These are phyloP conservation scores for Drosophila pachea DNA, from an alignment of 1,140 invertebrate genomes.

Conservation along the genomic window DNA sequence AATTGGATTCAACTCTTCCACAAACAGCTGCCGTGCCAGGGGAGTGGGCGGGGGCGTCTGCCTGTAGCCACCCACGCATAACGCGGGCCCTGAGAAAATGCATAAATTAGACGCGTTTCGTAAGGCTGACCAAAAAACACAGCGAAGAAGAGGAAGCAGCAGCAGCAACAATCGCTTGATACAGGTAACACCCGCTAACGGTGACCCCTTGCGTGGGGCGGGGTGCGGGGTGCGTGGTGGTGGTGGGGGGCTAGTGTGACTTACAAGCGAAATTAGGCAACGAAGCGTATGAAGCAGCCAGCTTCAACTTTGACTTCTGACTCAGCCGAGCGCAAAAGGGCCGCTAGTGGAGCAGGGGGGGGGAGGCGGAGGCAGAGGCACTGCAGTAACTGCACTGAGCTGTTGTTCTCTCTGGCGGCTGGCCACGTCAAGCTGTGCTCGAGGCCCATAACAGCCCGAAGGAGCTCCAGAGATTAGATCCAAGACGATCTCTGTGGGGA, in stretches of 20 bases:
- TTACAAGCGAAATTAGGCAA: conserved; percentile 58
- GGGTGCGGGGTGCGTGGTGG: too few species aligned
- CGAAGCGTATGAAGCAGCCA: conserved; percentile 51
- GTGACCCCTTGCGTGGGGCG: too few species aligned
- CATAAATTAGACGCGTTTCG: conserved; percentile 61
- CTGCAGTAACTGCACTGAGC: conserved; percentile 32
- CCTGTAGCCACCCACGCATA: conserved; percentile 54
- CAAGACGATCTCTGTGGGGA: too few species aligned
- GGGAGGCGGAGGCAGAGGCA: background rate
- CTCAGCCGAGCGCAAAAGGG: conserved; percentile 46
- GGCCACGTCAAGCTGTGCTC: conserved; percentile 5
- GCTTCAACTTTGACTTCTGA: conserved; percentile 31
- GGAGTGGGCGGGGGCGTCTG: background rate
- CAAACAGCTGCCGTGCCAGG: background rate
- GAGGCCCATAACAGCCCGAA: too few species aligned
- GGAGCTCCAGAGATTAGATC: too few species aligned
- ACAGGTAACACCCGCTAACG: conserved; percentile 1
- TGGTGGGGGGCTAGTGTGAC: conserved; percentile 53
- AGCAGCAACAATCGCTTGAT: conserved; percentile 2
- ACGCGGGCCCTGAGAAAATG: conserved; percentile 59
- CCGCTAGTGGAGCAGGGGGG: background rate
- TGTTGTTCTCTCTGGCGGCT: conserved; percentile 12
- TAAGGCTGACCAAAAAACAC: background rate
- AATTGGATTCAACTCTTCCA: conserved; percentile 15
- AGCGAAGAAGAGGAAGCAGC: background rate